phyloP scores from a whole-genome alignment of 2,113 vertebrate species.

The Symphodus melops region DNA sequence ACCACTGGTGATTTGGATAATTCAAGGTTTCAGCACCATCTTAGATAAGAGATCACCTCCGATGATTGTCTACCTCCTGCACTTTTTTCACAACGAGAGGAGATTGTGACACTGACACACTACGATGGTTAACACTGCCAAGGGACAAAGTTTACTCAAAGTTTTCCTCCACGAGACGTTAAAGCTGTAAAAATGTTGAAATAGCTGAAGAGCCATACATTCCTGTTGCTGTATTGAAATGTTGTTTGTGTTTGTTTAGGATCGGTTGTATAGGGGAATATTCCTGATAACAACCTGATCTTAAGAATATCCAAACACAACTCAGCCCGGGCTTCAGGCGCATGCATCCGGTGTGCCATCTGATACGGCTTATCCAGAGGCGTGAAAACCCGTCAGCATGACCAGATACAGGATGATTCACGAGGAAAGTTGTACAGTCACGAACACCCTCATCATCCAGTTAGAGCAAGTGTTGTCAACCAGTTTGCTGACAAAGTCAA shows the following conservation, averaged over 20 bases:
- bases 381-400: constrained; percentile 49
- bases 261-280: constrained; percentile 72
- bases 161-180: background rate
- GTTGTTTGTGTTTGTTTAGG: constrained; percentile 63
- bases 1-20: background rate
- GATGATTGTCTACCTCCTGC: constrained; percentile 31
- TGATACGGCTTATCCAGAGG: constrained; percentile 51
- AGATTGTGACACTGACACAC: background rate
- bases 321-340: background rate
- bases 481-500: accelerated
- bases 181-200: background rate
- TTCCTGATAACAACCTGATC: constrained; percentile 43
- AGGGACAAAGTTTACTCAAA: background rate
- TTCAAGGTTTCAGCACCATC: constrained; percentile 50
- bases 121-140: background rate
- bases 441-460: constrained; percentile 70
- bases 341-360: constrained; percentile 44
- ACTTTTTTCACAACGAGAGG: background rate
- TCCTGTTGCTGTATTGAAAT: background rate
- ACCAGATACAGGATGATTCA: constrained; percentile 56
- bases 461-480: background rate
- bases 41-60: constrained; percentile 49
- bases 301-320: constrained; percentile 10
- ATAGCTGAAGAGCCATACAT: background rate
- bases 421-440: constrained; percentile 65